These are phyloP conservation scores for Holocentrus rufus DNA, from an alignment of 2,797 vertebrate genomes.

Conservation along the genomic window DNA sequence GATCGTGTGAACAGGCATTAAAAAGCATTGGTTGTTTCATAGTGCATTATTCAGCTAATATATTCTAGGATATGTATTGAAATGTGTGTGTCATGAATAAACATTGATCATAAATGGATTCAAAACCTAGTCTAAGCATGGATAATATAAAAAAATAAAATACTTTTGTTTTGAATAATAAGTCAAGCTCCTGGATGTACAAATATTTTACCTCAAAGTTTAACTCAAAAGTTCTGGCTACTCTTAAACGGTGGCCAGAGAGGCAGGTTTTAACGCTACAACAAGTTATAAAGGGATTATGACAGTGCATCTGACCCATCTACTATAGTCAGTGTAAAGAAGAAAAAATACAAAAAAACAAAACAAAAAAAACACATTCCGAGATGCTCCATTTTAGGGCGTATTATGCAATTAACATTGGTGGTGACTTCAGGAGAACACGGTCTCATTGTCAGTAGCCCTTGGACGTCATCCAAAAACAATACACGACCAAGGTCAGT, in stretches of 20 bases:
- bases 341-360: no score
- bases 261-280: background rate
- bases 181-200: no score
- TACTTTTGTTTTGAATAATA: no score
- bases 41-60: background rate
- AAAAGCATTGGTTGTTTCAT: no score
- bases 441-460: slow-evolving; percentile 1
- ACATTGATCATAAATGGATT: no score
- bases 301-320: no score
- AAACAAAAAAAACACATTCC: background rate
- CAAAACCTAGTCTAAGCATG: no score
- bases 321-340: no score
- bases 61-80: background rate
- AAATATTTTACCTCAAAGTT: background rate
- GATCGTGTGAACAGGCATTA: background rate
- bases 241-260: background rate
- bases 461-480: slow-evolving; percentile 21
- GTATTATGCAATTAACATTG: background rate
- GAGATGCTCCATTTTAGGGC: background rate
- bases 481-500: slow-evolving; percentile 22
- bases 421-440: background rate
- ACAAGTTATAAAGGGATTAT: background rate
- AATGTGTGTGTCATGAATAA: background rate
- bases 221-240: background rate
- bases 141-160: no score